These are phyloP conservation scores for Calypte anna DNA, from an alignment of 2,113 vertebrate species.

Conservation along the genomic window DNA sequence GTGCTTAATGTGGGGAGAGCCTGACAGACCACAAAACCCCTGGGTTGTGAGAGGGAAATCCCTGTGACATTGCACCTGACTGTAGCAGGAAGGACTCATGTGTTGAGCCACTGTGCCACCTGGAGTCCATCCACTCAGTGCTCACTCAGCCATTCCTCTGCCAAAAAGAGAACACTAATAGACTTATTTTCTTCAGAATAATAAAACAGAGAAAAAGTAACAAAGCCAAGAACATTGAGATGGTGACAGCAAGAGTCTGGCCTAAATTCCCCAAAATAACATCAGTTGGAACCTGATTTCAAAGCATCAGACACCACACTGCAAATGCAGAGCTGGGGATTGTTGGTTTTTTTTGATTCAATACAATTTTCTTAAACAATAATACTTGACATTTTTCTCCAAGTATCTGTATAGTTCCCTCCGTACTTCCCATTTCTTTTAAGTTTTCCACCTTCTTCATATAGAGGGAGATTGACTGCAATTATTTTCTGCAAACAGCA, in stretches of 20 bases:
- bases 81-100: neutral
- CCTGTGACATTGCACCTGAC: neutral
- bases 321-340: neutral
- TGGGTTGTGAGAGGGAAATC: neutral
- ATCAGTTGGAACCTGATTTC: constrained; percentile 1
- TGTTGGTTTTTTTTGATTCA: neutral
- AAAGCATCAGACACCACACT: neutral
- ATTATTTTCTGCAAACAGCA: neutral
- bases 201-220: constrained; percentile 19
- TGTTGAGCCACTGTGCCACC: neutral
- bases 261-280: constrained; percentile 20
- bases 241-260: constrained; percentile 28
- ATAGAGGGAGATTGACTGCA: neutral
- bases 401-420: neutral
- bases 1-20: neutral
- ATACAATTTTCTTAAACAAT: neutral
- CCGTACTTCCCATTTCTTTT: neutral
- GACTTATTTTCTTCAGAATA: constrained; percentile 30
- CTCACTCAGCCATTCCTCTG: neutral
- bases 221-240: constrained; percentile 46
- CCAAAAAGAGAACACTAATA: neutral
- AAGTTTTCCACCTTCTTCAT: neutral
- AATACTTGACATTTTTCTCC: neutral
- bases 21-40: neutral
- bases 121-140: neutral